Evolutionary conservation across 2,888 invertebrate species (phyloP), one percentile per base, ranked within the genome.

Genomic region (Napeogenes inachia): DNA sequence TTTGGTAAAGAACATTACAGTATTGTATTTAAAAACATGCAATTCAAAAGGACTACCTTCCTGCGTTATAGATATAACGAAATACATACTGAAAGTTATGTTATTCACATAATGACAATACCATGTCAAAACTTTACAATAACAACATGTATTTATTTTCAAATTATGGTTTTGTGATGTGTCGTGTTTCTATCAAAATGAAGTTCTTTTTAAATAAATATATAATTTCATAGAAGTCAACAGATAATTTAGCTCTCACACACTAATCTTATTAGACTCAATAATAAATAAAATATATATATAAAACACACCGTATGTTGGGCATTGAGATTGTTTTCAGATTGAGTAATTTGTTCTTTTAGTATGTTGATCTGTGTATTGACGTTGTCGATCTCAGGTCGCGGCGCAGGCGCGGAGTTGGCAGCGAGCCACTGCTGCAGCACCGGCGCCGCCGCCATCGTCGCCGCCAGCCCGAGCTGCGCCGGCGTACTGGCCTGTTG

Each of bases 271-370:
- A 42, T 42, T 10, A 42, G 42, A 42, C 10, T 35, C 10, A 42
- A 10, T 3, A 42, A 35, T 50, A 21, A 30, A 21, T 13, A 13
- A 21, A 38, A 33, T 46, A 42, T 54, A 35, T 54, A 35, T 46
- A 45, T 32, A 38, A 61, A 60, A 75, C 93, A 89, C 76, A 97
- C 97, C 79, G 97, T 94, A 84, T 98, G 97, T 81, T 99, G 99
- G 60, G 98, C 99, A 74, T 95, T 94, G 69, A 99, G 92, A 92
- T 99, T 99, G 78, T 94, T 95, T 85, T 99, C 99, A 77, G 98
- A 98, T 84, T 99, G 98, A 73, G 94, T 94, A 68, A 99, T 97
- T 91, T 99, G 98, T 79, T 98, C 97, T 80, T 96, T 95, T 69
- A 98, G 90, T 70, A 94, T 92, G 78, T 93, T 94, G 84, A 97